Evolutionary conservation across 1,140 invertebrate genomes (phyloP), one percentile per base, ranked within the genome.

Genomic region (Drosophila grimshawi): DNA sequence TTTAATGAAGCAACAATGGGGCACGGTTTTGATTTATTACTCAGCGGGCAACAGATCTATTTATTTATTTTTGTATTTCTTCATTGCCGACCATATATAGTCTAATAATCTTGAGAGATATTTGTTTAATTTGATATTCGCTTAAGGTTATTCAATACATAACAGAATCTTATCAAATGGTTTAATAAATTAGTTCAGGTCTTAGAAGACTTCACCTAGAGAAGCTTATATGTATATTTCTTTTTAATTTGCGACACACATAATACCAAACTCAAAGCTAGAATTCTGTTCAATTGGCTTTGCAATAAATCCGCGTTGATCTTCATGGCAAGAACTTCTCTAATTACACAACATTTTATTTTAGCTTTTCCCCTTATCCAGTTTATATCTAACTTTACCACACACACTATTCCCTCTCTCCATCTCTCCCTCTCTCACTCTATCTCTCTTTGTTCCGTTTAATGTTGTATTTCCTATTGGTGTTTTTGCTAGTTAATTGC

Each of bases 401-500:
- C 39, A n/a, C 10, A 43, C 39, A 7, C 10, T 30, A 0, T 33
- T 10, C 32, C 35, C 7, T 27, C 2, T 41, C 39, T 45, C 67
- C 19, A n/a, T 19, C 19, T 41, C 35, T 45, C 19, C n/a, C 7
- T 27, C 2, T 41, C 39, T 53, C 67, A 46, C 30, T 53, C 46
- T 53, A n/a, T 10, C 8, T 35, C 3, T 8, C 19, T 19, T 19
- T 19, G 19, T 19, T 19, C 19, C 19, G 19, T 19, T 19, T 19
- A 19, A 10, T 27, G 41, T 41, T 53, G 30, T 39, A 5, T 8
- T 51, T 75, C 27, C 48, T 60, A 39, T 59, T 68, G 52, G 51
- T 70, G 53, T 51, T 66, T 41, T 43, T 64, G 43, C 48, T 61
- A 61, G 71, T 82, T 88, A 76, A 82, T 86, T 86, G 79, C 52